Evolutionary conservation across 1,140 invertebrate species (phyloP), one percentile per base, ranked within the genome.

Genomic region (Dinoponera quadriceps): DNA sequence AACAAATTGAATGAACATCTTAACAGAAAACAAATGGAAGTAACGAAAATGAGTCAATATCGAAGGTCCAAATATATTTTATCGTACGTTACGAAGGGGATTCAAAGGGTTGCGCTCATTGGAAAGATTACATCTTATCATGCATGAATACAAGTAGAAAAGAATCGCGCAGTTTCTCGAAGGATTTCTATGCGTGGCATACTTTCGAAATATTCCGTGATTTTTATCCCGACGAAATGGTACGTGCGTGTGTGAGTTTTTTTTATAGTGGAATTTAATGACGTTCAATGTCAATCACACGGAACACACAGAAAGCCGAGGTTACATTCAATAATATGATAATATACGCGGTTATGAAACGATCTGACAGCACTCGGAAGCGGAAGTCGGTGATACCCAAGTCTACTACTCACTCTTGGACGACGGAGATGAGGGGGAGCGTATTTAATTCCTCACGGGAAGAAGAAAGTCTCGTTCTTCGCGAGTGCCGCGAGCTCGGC

Each of bases 341-440:
- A 27, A 78, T 44, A 57, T 27, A 44, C 69, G 14, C 4, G 5
- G 11, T 33, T 65, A 0, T 4, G 27, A 48, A 2, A 44, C 13
- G 13, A 74, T 59, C 48, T 4, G 7, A 2, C 3, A 9, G 4
- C 38, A 44, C 7, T 33, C 38, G 4, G 38, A 9, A 25, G n/a
- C 63, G 65, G 51, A 77, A 14, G 4, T n/a, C 7, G 3, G 22
- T 22, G n/a, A 7, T 68, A 48, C 3, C 14, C 13, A 29, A 5
- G 29, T n/a, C n/a, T n/a, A n/a, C 25, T 75, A 80, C 54, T 81
- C 16, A 82, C 78, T 60, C 7, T 74, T 11, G 25, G 60, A 62
- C 16, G 27, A 54, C 22, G 57, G n/a, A n/a, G n/a, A 62, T 5
- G 44, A 73, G 54, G 16, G 22, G 44, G 11, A 44, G 7, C 1